Evolutionary conservation across 2,888 invertebrate species (phyloP), one percentile per base, ranked within the genome.

Genomic region (Apamea crenata): DNA sequence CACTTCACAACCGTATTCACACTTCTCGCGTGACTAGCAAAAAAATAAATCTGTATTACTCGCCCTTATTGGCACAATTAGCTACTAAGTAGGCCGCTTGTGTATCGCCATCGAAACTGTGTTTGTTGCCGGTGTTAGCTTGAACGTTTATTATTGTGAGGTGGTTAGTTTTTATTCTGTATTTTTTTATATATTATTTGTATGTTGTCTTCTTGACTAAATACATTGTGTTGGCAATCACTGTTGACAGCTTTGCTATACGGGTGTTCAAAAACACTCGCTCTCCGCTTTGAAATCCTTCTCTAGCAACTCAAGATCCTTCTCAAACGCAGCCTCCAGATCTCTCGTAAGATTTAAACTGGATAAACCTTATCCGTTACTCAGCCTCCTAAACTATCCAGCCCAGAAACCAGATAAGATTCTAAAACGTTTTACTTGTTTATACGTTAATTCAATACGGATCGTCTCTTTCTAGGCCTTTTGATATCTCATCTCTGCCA

Each of bases 11-110:
- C 88, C 83, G 87, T 89, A 90, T 92, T 91, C 91, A 90, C 89
- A 89, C 91, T 88, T 88, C 90, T 93, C 90, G 93, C 93, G 93
- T 94, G 93, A 93, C 94, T 91, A 88, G 91, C 91, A 90, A 91
- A 93, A 92, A 94, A 92, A 91, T 87, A 88, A 90, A 89, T 90
- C 85, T 87, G 90, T 92, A 90, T 92, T 91, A 90, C 91, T 92
- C 84, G 89, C 91, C 90, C 88, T 91, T 91, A 92, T 93, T 93
- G 90, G 91, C 89, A 90, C 92, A 92, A 94, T 93, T 94, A 87
- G 80, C 74, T 63, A 72, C 83, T 82, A 92, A 89, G 87, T 85
- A 88, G 85, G 65, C 72, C 75, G 81, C 82, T 83, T 81, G 82
- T 81, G 74, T 84, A 75, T 87, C 73, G 77, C 81, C 59, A 83